A percentile compares a stretch with the other conserved stretches of the same genome.
Evolutionary conservation across 2,113 vertebrate genomes (phyloP).

Genomic region (Coregonus clupeaformis): DNA sequence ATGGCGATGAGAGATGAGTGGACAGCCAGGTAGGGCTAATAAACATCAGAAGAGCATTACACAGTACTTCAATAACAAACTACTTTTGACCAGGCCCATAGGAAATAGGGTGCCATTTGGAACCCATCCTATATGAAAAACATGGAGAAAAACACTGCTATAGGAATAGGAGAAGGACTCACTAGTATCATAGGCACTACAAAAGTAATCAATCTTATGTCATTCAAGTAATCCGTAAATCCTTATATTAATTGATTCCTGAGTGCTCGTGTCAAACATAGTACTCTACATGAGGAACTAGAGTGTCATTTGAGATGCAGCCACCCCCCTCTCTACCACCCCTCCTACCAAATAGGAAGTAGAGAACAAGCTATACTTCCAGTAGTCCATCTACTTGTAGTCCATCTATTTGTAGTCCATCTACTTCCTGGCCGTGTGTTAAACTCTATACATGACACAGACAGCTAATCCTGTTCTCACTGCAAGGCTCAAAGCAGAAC

Average conservation of each 20-base stretch:
- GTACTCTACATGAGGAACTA: background rate
- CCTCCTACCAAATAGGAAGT: background rate
- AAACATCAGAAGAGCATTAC: background rate
- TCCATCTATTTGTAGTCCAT: background rate
- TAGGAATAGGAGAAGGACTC: too few relatives aligned
- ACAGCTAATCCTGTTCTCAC: background rate
- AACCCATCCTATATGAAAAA: too few relatives aligned
- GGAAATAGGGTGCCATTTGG: too few relatives aligned
- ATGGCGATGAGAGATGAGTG: slow-evolving; percentile 23
- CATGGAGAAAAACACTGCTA: too few relatives aligned
- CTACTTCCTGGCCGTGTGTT: background rate
- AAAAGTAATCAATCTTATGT: too few relatives aligned
- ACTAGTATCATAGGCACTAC: too few relatives aligned
- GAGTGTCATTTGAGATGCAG: background rate
- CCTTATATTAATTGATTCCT: too few relatives aligned
- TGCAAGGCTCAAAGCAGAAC: background rate
- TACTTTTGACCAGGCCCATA: too few relatives aligned
- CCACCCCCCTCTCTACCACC: background rate
- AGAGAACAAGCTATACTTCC: background rate
- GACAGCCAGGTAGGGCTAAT: background rate
- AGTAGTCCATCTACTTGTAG: too few relatives aligned
- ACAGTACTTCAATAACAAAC: background rate
- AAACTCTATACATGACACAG: background rate
- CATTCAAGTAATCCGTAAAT: too few relatives aligned
- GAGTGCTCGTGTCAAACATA: too few relatives aligned